Percentiles rank a stretch among this genome's conserved stretches.
Evolutionary conservation across 2,888 invertebrate genomes (phyloP).

Genomic region (Oasisia sp.): DNA sequence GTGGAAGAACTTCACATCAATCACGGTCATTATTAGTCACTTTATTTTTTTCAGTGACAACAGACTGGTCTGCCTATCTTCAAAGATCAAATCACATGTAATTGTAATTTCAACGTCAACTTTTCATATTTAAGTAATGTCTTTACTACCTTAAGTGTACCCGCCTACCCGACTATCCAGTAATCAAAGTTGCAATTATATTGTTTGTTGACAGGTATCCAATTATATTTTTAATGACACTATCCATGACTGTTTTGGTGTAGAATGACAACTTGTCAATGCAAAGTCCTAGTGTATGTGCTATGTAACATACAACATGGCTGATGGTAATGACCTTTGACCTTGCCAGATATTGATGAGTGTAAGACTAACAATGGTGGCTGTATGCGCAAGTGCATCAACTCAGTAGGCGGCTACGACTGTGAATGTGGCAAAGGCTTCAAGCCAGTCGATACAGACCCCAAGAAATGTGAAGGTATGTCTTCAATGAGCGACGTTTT

Average conservation of each 20-base stretch:
- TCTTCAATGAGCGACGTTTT: not conserved
- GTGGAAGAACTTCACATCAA: no score
- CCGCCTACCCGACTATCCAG: no score
- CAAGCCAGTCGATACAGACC: not conserved
- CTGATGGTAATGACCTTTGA: not conserved
- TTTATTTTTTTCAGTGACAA: no score
- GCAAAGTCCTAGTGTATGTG: not conserved
- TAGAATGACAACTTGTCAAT: not conserved
- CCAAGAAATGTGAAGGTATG: slow-evolving; percentile 21
- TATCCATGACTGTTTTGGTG: not conserved
- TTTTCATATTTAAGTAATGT: no score
- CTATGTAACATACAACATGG: not conserved
- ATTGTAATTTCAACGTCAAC: no score
- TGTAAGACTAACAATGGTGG: slow-evolving; percentile 18
- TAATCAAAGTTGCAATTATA: no score
- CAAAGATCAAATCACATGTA: no score
- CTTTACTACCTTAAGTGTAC: no score
- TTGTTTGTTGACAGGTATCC: no score
- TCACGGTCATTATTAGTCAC: no score
- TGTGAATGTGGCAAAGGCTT: slow-evolving; percentile 28
- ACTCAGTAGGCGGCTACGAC: slow-evolving; percentile 27
- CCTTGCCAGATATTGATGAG: slow-evolving; percentile 21
- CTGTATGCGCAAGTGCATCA: slow-evolving; percentile 26
- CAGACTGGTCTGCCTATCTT: no score
- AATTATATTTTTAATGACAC: not conserved